Base-by-base conservation (phyloP, 2,113 vertebrate species). In the Microcebus lehilahytsara region DNA sequence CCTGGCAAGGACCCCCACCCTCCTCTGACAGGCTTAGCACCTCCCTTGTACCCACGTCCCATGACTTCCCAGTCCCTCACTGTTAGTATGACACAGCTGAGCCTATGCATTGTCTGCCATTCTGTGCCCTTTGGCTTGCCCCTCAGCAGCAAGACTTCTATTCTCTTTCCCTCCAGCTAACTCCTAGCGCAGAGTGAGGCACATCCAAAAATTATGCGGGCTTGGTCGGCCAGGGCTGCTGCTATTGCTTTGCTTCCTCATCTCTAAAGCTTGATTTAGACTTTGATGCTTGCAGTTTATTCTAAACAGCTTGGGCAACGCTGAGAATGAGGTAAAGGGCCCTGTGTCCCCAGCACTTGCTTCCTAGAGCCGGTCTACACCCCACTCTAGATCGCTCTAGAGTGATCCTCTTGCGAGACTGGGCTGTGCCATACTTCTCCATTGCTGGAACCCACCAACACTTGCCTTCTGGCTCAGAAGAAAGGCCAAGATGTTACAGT, bases 61-160 rank as follows among this genome's bases (percentile, higher is more conserved):
- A 22, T 40, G 16, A 11, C 2, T 34, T 20, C 10, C 9, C 42
- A 6, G 11, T 20, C 7, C n/a, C 17, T 10, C 2, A 0, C 13
- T 20, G 49, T 32, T 77, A 69, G 9, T 25, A 9, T 25, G 40
- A 17, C 1, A 93, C 34, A 25, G 53, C 13, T 72, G 17, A 3
- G 25, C 30, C n/a, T 25, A 0, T 11, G 2, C 10, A 3, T 19
- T 53, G 9, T 30, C 81, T 51, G 0, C 58, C 27, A 1, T 6
- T n/a, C 85, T 22, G 0, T 1, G n/a, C 23, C 46, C 46, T 84
- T 11, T 40, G 46, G 49, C 74, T 64, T 32, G 2, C 5, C 42
- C 13, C 64, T 51, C 16, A 17, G 22, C 74, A 9, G 4, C 23
- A 10, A 42, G 7, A 12, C 25, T 20, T 75, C 72, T 34, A 10